Evolutionary conservation across 1,140 invertebrate genomes (phyloP), one percentile per base, ranked within the genome.

Genomic region (Probaryconus sp.): DNA sequence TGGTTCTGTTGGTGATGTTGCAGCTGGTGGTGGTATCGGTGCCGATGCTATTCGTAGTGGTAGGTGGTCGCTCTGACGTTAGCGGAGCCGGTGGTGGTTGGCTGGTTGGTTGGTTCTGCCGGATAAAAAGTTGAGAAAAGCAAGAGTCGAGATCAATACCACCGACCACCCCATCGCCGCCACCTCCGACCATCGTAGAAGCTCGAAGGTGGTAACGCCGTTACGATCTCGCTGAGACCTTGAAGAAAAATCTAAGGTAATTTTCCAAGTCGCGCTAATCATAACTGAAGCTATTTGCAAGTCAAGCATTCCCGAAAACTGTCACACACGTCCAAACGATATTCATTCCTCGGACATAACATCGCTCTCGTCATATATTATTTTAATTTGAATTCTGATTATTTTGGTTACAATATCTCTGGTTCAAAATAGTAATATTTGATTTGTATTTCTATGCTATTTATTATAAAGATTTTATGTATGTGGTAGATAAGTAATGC

Each of bases 51-150:
- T 61, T 72, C 63, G 70, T 68, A 28, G 76, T 74, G 61, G 76
- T 68, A 67, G 71, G 56, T 74, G 70, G 65, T 68, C 76, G 69
- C 63, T 74, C 65, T 68, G 67, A 68, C 72, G 73, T 71, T 71
- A 63, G 56, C 43, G 61, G 30, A 75, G 61, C 61, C 50, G 63
- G 56, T 78, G 76, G 73, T 69, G 73, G 73, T 71, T 65, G 69
- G 72, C 60, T 71, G 78, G 74, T 76, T 76, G 76, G 78, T 76
- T 81, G 65, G 71, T 80, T 81, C 77, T 60, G 69, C 53, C 53
- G 76, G 75, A 78, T 80, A 82, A 80, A 79, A 82, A 79, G 80
- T 82, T 78, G 65, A 80, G 79, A 81, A 81, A 81, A 82, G 79
- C 77, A 79, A 79, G 79, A 80, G 79, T 77, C 78, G 72, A 78